These are phyloP conservation scores for Semicossyphus pulcher DNA, from an alignment of 2,113 vertebrate genomes.

Conservation along the genomic window DNA sequence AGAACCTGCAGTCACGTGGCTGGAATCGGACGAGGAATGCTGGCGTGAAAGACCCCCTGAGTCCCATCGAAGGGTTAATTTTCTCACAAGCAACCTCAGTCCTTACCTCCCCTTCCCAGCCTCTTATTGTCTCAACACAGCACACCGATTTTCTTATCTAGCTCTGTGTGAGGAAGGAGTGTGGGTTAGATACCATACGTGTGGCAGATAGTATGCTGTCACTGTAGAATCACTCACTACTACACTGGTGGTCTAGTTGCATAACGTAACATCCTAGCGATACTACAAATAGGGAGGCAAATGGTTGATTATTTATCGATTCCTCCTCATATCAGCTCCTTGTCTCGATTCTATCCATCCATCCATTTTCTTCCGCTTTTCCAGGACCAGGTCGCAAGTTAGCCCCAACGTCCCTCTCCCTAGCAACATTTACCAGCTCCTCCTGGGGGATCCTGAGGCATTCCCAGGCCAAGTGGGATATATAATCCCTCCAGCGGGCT, in stretches of 20 bases:
- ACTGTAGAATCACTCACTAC: background rate
- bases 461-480: no score
- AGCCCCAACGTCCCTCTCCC: no score
- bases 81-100: background rate
- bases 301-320: no score
- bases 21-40: constrained; percentile 67
- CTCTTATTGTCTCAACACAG: constrained; percentile 7
- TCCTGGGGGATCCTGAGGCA: no score
- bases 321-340: no score
- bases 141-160: constrained; percentile 1
- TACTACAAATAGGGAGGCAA: no score
- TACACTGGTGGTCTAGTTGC: background rate
- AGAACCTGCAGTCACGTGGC: constrained; percentile 61
- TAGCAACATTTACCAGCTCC: no score
- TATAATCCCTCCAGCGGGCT: no score
- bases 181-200: background rate
- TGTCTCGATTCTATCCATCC: no score
- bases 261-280: no score
- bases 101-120: background rate
- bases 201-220: background rate
- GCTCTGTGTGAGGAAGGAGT: background rate
- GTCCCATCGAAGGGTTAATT: constrained; percentile 34
- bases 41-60: constrained; percentile 8
- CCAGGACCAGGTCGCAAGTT: no score
- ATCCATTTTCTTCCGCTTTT: no score